Evolutionary conservation across 1,140 invertebrate species (phyloP).

Genomic region (Philotrypesis tridentata): DNA sequence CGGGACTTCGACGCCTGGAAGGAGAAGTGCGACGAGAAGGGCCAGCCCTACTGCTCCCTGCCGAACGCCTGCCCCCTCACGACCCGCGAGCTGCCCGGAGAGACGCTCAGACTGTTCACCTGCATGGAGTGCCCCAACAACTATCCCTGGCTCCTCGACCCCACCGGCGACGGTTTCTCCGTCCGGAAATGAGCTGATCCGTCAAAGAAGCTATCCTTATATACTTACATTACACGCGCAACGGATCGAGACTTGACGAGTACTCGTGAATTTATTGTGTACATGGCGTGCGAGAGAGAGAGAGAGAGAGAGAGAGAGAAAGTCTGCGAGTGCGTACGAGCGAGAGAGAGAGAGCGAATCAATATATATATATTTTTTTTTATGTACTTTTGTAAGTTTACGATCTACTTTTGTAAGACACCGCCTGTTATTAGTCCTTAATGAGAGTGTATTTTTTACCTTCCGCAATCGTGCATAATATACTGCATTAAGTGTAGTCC

Average conservation of each 20-base stretch:
- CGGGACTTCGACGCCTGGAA: slow-evolving; percentile 96
- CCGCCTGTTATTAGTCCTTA: not conserved
- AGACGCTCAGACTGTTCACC: slow-evolving; percentile 93
- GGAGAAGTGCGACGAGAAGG: slow-evolving; percentile 95
- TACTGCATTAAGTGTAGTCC: slow-evolving; percentile 10
- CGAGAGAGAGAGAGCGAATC: no score
- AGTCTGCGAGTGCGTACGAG: no score
- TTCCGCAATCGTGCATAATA: not conserved
- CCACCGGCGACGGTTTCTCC: slow-evolving; percentile 94
- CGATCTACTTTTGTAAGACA: slow-evolving; percentile 21
- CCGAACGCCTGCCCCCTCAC: slow-evolving; percentile 93
- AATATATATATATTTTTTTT: not conserved
- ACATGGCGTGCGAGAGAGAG: no score
- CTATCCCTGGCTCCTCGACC: slow-evolving; percentile 96
- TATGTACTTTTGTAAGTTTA: not conserved
- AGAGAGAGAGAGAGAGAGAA: no score
- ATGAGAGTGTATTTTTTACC: slow-evolving; percentile 7
- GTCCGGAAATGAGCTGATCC: slow-evolving; percentile 75
- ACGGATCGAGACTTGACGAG: no score
- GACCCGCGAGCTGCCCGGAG: slow-evolving; percentile 92
- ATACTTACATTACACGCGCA: no score
- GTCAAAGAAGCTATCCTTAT: not conserved
- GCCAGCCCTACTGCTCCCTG: slow-evolving; percentile 92
- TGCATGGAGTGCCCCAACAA: slow-evolving; percentile 97
- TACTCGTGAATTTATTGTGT: no score